A percentile compares a stretch with the other conserved stretches of the same genome.
phyloP scores from a whole-genome alignment of 2,113 vertebrate species.

The Syngnathus scovelli region DNA sequence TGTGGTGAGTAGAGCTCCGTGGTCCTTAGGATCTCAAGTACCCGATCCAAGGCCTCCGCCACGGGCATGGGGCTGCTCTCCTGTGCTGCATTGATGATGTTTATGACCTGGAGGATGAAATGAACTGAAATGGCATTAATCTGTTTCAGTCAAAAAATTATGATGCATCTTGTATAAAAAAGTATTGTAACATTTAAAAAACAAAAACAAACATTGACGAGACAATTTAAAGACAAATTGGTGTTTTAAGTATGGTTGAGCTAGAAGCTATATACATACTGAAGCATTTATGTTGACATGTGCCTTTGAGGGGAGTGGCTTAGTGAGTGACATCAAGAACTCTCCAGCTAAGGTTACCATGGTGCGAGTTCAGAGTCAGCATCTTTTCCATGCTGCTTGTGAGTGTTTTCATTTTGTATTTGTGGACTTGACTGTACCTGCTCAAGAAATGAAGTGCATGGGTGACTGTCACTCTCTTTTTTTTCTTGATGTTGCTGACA shows the following conservation, averaged over 20 bases:
- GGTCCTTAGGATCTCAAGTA: conserved; percentile 92
- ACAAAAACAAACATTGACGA: background rate
- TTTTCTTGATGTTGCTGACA: background rate
- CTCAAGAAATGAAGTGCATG: no score
- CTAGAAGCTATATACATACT: background rate
- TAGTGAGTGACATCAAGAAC: no score
- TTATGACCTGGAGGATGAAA: conserved; percentile 80
- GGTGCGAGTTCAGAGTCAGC: no score
- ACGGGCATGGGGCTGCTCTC: conserved; percentile 91
- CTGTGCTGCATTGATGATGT: conserved; percentile 94
- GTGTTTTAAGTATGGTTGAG: background rate
- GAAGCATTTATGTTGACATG: background rate
- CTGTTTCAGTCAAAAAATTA: no score
- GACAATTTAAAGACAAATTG: background rate
- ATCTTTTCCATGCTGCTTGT: no score
- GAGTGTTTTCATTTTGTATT: no score
- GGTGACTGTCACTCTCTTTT: no score
- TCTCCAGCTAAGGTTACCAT: no score
- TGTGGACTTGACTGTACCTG: no score
- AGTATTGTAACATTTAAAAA: background rate
- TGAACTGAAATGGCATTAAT: background rate
- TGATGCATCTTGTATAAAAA: background rate
- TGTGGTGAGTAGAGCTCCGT: conserved; percentile 96
- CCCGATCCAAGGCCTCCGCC: conserved; percentile 89
- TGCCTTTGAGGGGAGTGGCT: no score